A percentile compares a stretch with the other conserved stretches of the same genome.
Conservation (phyloP, 2,797 vertebrate species). For the Coilia nasus region DNA sequence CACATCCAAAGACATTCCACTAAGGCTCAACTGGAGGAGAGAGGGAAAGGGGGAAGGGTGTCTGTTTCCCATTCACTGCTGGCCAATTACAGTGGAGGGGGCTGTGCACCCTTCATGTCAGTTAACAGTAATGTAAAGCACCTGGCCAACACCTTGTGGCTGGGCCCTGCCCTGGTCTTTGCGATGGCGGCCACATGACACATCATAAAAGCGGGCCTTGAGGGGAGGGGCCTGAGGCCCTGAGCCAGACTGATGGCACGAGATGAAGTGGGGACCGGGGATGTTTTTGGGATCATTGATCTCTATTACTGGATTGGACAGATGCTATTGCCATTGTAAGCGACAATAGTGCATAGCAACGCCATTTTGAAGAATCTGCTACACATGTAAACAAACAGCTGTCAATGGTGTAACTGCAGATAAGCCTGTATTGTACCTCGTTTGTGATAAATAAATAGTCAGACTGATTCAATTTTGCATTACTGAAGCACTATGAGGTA, state of each 20-base stretch:
- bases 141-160: slow-evolving; percentile 35
- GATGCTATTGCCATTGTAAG: too few relatives aligned
- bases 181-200: not conserved
- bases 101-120: not conserved
- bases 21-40: slow-evolving; percentile 9
- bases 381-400: too few relatives aligned
- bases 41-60: not conserved
- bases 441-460: too few relatives aligned
- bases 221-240: not conserved
- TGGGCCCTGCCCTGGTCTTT: slow-evolving; percentile 21
- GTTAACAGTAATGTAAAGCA: slow-evolving; percentile 41
- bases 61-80: slow-evolving; percentile 25
- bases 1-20: slow-evolving; percentile 26
- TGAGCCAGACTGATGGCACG: not conserved
- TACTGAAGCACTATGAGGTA: too few relatives aligned
- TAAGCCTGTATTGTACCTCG: too few relatives aligned
- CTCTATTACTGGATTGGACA: too few relatives aligned
- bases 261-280: not conserved
- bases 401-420: too few relatives aligned
- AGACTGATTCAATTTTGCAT: too few relatives aligned
- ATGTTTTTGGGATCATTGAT: not conserved
- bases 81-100: slow-evolving; percentile 16
- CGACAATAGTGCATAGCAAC: too few relatives aligned
- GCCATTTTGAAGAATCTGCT: too few relatives aligned
- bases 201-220: slow-evolving; percentile 11